Conservation (phyloP, 2,797 vertebrate genomes). For the Tachyglossus aculeatus region DNA sequence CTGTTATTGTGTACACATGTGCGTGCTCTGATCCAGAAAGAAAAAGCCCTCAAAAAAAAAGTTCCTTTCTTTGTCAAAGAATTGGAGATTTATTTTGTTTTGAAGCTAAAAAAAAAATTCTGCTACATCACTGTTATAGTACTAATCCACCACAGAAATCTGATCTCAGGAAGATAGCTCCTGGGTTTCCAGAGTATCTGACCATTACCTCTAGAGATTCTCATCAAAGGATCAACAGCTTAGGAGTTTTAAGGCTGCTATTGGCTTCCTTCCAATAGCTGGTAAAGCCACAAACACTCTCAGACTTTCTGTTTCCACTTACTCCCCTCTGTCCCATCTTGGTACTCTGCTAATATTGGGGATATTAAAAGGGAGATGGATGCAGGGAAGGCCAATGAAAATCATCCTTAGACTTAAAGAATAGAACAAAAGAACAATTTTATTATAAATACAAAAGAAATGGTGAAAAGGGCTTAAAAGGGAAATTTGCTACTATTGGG, state of each 20-base stretch:
- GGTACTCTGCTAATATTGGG: neutral
- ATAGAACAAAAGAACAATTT: neutral
- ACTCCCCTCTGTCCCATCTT: neutral
- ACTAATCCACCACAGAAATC: slow-evolving; percentile 29
- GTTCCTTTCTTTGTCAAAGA: slow-evolving; percentile 35
- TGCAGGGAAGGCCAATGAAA: neutral
- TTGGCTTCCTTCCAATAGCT: slow-evolving; percentile 1
- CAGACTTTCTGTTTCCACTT: neutral
- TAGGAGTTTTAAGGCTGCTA: slow-evolving; percentile 2
- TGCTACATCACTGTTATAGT: neutral
- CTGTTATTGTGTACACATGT: slow-evolving; percentile 33
- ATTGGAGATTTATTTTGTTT: slow-evolving; percentile 16
- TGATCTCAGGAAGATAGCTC: slow-evolving; percentile 3
- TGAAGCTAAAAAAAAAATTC: slow-evolving; percentile 16
- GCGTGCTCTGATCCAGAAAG: neutral
- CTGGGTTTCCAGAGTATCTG: slow-evolving; percentile 20
- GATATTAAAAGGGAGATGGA: neutral
- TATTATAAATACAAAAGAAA: neutral
- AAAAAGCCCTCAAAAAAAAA: neutral
- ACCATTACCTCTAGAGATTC: slow-evolving; percentile 11
- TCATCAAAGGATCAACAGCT: neutral
- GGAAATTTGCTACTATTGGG: neutral
- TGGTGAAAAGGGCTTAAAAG: neutral
- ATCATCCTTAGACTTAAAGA: neutral
- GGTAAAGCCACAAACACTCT: neutral